Evolutionary conservation across 2,797 vertebrate species (phyloP).

Genomic region (Spondyliosoma cantharus): DNA sequence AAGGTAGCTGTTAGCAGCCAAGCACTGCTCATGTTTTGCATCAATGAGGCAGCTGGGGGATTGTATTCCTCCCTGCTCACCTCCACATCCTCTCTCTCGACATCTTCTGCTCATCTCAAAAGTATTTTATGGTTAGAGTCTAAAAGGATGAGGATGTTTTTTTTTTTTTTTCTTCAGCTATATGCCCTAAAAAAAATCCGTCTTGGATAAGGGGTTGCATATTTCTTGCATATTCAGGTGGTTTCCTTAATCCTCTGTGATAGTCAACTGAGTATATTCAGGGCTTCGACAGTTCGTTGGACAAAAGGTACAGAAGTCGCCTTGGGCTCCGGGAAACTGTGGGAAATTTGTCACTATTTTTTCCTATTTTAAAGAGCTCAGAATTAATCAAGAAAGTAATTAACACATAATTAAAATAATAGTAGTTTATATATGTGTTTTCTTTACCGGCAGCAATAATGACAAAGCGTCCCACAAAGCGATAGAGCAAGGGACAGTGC

Average conservation of each 20-base stretch:
- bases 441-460: not conserved
- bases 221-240: not conserved
- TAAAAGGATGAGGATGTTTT: constrained; percentile 15
- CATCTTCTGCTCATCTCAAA: constrained; percentile 42
- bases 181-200: constrained; percentile 26
- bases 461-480: no score
- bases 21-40: constrained; percentile 53
- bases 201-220: constrained; percentile 5
- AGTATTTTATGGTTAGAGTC: constrained; percentile 47
- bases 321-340: not conserved
- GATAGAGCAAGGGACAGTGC: not conserved
- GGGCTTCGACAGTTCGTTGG: not conserved
- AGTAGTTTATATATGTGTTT: not conserved
- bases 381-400: not conserved
- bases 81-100: constrained; percentile 36
- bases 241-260: not conserved
- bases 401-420: not conserved
- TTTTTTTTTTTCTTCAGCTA: not conserved
- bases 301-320: not conserved
- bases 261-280: not conserved
- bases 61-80: constrained; percentile 47
- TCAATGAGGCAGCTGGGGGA: constrained; percentile 55
- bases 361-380: not conserved
- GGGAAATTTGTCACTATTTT: no score
- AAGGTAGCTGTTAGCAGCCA: constrained; percentile 56